phyloP scores from a whole-genome alignment of 2,888 invertebrate species.

The Aradus depressus region DNA sequence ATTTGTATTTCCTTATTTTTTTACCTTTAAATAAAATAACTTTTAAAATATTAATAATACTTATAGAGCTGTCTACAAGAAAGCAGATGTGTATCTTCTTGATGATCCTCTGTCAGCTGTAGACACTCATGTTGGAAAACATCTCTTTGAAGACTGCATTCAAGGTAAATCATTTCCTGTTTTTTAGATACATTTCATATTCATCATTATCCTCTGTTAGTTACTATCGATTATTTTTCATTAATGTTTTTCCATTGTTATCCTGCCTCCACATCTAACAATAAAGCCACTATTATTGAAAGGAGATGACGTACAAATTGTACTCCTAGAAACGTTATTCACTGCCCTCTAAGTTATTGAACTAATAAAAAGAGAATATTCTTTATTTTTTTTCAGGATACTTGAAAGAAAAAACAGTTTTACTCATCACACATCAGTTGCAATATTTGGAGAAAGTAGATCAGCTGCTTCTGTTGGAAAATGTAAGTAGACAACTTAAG shows the following conservation, averaged over 20 bases:
- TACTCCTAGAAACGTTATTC: too few species aligned
- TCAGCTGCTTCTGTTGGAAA: slow-evolving; percentile 41
- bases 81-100: slow-evolving; percentile 45
- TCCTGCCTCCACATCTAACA: background rate
- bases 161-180: slow-evolving; percentile 25
- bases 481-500: slow-evolving; percentile 37
- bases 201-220: too few species aligned
- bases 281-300: background rate
- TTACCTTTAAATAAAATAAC: too few species aligned
- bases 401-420: slow-evolving; percentile 55
- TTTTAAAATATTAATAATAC: too few species aligned
- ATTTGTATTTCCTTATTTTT: too few species aligned
- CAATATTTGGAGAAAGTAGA: slow-evolving; percentile 63
- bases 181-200: background rate
- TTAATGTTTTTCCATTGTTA: background rate
- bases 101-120: slow-evolving; percentile 48
- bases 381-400: slow-evolving; percentile 40
- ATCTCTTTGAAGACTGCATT: slow-evolving; percentile 45
- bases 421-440: slow-evolving; percentile 73
- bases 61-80: slow-evolving; percentile 42
- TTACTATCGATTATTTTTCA: too few species aligned
- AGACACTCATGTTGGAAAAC: slow-evolving; percentile 43
- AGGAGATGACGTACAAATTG: background rate
- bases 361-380: too few species aligned
- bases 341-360: too few species aligned